Evolutionary conservation across 2,113 vertebrate genomes (phyloP).

Genomic region (Porphyrio hochstetteri): DNA sequence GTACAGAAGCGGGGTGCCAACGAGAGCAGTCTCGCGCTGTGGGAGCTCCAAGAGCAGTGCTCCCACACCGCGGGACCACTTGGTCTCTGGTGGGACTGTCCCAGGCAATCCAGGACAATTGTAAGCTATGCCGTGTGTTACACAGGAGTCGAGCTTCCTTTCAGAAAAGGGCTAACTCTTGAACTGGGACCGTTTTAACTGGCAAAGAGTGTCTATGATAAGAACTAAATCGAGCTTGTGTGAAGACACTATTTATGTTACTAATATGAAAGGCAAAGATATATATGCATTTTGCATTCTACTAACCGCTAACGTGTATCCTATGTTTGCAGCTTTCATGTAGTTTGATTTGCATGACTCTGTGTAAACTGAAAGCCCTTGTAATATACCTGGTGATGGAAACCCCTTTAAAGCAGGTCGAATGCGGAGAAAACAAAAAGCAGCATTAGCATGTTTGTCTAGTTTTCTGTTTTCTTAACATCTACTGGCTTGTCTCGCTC

Average conservation of each 20-base stretch:
- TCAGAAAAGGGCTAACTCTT: neutral
- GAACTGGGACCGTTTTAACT: neutral
- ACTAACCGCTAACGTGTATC: conserved; percentile 5
- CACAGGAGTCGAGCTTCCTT: neutral
- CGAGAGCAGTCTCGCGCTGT: neutral
- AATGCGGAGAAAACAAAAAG: conserved; percentile 11
- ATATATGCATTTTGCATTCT: conserved; percentile 15
- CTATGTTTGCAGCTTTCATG: conserved; percentile 24
- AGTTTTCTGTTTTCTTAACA: neutral
- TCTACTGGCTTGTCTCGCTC: neutral
- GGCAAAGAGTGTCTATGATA: neutral
- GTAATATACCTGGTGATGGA: neutral
- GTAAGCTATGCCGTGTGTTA: conserved; percentile 43
- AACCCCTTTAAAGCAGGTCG: neutral
- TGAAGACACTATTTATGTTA: neutral
- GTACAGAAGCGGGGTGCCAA: conserved; percentile 19
- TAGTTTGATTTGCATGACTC: conserved; percentile 46
- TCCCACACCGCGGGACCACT: conserved; percentile 14
- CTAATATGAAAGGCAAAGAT: neutral
- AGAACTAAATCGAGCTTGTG: neutral
- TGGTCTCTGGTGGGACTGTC: conserved; percentile 31
- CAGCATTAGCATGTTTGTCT: conserved; percentile 24
- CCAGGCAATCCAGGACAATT: conserved; percentile 58
- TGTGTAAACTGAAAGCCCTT: neutral
- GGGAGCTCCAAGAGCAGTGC: conserved; percentile 15